Conservation (phyloP, 92 coral and sea anemone species). For the Anthopleura xanthogrammica region DNA sequence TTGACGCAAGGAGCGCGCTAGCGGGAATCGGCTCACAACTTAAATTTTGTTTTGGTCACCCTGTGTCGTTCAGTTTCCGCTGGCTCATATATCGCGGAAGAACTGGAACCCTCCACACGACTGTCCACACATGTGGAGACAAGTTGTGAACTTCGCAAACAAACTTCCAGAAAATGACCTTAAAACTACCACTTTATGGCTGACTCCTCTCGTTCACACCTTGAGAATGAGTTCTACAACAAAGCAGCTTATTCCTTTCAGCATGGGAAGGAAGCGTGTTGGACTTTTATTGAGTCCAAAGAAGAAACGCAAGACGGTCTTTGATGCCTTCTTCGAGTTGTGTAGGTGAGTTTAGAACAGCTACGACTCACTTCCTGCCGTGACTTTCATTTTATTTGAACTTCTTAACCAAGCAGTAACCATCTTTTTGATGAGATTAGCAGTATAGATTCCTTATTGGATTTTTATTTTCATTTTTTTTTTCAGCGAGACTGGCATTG, state of each 20-base stretch:
- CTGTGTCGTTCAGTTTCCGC: not conserved
- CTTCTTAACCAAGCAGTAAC: not conserved
- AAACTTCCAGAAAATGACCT: not conserved
- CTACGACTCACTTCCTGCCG: constrained; percentile 2
- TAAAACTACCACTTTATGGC: constrained; percentile 4
- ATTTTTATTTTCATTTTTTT: not conserved
- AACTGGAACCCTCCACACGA: too few species aligned
- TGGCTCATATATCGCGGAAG: not conserved
- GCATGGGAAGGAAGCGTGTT: constrained; percentile 59
- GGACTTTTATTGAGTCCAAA: constrained; percentile 92
- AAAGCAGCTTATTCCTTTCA: constrained; percentile 48
- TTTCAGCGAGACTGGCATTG: constrained; percentile 89
- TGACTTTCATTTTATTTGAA: not conserved
- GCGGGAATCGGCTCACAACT: too few species aligned
- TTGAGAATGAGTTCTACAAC: constrained; percentile 51
- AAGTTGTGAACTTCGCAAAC: not conserved
- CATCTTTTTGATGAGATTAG: not conserved
- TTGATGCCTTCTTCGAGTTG: constrained; percentile 79
- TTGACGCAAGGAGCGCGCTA: too few species aligned
- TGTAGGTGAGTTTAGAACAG: constrained; percentile 68
- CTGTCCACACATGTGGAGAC: constrained; percentile 1
- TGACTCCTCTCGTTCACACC: not conserved
- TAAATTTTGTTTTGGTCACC: too few species aligned
- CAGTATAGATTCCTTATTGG: not conserved
- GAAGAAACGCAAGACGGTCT: constrained; percentile 86